phyloP scores from a whole-genome alignment of 2,888 invertebrate species.

The Conistra vaccinii region DNA sequence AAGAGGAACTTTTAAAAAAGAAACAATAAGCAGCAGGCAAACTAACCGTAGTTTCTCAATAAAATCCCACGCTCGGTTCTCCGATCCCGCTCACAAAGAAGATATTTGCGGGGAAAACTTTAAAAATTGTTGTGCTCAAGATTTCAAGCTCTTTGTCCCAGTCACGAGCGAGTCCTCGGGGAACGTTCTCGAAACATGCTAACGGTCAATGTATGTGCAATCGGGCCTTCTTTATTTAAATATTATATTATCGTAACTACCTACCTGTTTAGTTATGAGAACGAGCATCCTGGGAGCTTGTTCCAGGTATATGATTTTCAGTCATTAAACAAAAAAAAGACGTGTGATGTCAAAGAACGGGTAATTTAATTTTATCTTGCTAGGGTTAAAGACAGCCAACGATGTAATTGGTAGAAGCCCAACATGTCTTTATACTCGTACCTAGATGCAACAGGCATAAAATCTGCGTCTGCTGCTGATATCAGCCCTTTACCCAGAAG shows the following conservation, averaged over 20 bases:
- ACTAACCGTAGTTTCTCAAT: constrained; percentile 62
- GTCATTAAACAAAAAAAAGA: neutral
- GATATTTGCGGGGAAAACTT: constrained; percentile 73
- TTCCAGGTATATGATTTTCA: neutral
- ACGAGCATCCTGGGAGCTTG: neutral
- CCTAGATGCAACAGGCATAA: neutral
- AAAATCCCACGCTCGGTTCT: constrained; percentile 55
- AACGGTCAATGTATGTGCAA: constrained; percentile 66
- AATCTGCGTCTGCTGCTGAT: neutral
- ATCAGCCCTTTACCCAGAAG: neutral
- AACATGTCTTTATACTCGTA: too few species aligned
- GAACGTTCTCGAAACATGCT: constrained; percentile 71
- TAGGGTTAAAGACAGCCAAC: neutral
- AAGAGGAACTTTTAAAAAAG: constrained; percentile 44
- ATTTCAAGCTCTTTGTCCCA: constrained; percentile 80
- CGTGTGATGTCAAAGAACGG: neutral
- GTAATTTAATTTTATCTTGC: too few species aligned
- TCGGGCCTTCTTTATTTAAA: constrained; percentile 29
- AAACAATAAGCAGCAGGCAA: constrained; percentile 54
- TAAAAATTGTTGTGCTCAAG: constrained; percentile 79
- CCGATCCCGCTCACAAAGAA: constrained; percentile 65
- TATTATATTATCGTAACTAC: neutral
- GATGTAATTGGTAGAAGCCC: neutral
- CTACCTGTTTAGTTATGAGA: neutral
- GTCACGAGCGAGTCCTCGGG: constrained; percentile 80